Evolutionary conservation across 2,888 invertebrate species (phyloP), one percentile per base, ranked within the genome.

Genomic region (Cosmopolites sordidus): DNA sequence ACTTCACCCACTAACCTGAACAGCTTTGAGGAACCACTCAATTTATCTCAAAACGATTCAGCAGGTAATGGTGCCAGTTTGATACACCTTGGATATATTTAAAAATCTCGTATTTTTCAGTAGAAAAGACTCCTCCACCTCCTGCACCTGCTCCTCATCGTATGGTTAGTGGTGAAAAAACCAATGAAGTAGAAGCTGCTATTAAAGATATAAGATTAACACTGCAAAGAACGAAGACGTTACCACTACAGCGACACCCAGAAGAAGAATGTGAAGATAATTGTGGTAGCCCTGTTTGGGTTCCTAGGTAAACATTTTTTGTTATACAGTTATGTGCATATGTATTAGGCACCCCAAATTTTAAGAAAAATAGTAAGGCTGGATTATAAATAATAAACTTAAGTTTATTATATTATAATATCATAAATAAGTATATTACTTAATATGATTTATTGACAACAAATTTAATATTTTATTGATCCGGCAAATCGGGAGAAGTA

Each of bases 121-220:
- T 44, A 64, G 76, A 75, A 59, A 79, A 81, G 62, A 84, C 85
- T 18, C 86, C 87, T 16, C 87, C 87, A 27, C 87, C 86, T 39
- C 87, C 87, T 2, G 86, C 88, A 56, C 87, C 87, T 16, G 86
- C 84, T 57, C 86, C 87, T 46, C 86, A 86, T 72, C 81, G 86
- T 33, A 80, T 79, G 61, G 61, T 73, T 56, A 73, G 63, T 46
- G 63, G 60, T 9, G 49, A 17, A 58, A 72, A 70, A 58, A 61
- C 69, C 3, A 70, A 66, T 43, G 73, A 73, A 54, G 74, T 75
- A 2, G 80, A 82, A 70, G 83, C 88, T 63, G 87, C 88, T 33
- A 84, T 89, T 66, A 88, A 88, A 69, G 92, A 92, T 63, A 92
- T 92, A 64, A 83, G 91, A 46, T 82, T 89, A 65, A 87, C 84